These are phyloP conservation scores for Onchidella celtica DNA, from an alignment of 2,888 invertebrate species.

Conservation along the genomic window DNA sequence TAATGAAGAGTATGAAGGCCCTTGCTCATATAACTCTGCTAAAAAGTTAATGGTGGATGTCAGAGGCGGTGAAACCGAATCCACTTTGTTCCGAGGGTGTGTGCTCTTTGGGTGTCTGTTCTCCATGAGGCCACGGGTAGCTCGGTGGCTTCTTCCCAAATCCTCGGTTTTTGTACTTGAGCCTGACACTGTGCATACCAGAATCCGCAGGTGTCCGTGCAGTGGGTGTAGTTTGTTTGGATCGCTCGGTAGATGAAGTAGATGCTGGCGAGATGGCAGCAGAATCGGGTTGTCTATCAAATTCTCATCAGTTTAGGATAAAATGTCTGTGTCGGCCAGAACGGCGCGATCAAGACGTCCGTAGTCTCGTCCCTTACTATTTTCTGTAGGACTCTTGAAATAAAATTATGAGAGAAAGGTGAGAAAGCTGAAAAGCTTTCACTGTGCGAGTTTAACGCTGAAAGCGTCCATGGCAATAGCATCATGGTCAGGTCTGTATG, in stretches of 20 bases:
- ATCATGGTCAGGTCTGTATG: constrained; percentile 45
- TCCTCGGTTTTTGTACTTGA: not conserved
- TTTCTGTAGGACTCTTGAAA: constrained; percentile 10
- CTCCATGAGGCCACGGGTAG: constrained; percentile 22
- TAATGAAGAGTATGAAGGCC: not conserved
- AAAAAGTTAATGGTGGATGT: not conserved
- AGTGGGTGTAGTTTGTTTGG: not conserved
- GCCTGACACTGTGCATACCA: constrained; percentile 21
- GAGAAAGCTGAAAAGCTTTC: constrained; percentile 45
- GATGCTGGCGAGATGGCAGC: not conserved
- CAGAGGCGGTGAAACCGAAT: constrained; percentile 24
- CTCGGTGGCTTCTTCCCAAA: constrained; percentile 7
- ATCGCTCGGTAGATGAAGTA: not conserved
- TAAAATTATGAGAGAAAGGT: constrained; percentile 53
- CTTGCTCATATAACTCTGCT: not conserved
- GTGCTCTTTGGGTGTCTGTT: not conserved
- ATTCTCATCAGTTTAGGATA: constrained; percentile 5
- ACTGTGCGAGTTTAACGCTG: constrained; percentile 30
- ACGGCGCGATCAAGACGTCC: not conserved
- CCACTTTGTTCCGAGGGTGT: not conserved
- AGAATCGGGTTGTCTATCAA: not conserved
- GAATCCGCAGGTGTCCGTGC: not conserved
- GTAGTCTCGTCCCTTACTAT: not conserved
- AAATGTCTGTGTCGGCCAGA: constrained; percentile 1
- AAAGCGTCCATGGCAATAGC: constrained; percentile 47